These are phyloP conservation scores for Tipula confusa DNA, from an alignment of 2,888 invertebrate species.

Conservation along the genomic window DNA sequence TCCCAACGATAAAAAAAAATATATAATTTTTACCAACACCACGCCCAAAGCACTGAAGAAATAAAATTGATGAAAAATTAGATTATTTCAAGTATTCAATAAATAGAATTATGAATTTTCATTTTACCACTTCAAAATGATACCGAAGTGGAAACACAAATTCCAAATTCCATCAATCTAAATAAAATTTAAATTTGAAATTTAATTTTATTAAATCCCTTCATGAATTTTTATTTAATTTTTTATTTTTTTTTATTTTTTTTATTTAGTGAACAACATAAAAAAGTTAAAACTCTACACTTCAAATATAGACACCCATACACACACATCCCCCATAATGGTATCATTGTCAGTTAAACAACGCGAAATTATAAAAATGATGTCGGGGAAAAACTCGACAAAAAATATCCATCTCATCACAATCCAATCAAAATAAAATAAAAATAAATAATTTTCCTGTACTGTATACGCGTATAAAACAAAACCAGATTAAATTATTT, in stretches of 20 bases:
- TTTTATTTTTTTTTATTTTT: not conserved
- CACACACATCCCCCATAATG: not conserved
- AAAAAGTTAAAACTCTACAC: too few species aligned
- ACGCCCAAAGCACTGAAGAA: too few species aligned
- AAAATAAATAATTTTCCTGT: not conserved
- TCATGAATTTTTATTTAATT: not conserved
- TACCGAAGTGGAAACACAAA: not conserved
- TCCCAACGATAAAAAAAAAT: too few species aligned
- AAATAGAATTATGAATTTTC: not conserved
- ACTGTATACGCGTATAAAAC: not conserved
- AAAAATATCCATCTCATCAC: not conserved
- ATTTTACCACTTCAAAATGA: not conserved
- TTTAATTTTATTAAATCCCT: not conserved
- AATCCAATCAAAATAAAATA: not conserved
- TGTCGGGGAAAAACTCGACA: not conserved
- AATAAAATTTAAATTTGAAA: not conserved
- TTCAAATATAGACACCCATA: not conserved
- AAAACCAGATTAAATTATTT: not conserved
- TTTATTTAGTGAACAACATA: not conserved
- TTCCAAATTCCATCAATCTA: conserved; percentile 8
- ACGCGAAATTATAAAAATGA: not conserved
- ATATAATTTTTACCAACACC: too few species aligned
- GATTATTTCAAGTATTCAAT: not conserved
- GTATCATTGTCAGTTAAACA: not conserved
- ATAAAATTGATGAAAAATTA: too few species aligned